Evolutionary conservation across 1,140 invertebrate genomes (phyloP).

Genomic region (Bradynema listronoti): DNA sequence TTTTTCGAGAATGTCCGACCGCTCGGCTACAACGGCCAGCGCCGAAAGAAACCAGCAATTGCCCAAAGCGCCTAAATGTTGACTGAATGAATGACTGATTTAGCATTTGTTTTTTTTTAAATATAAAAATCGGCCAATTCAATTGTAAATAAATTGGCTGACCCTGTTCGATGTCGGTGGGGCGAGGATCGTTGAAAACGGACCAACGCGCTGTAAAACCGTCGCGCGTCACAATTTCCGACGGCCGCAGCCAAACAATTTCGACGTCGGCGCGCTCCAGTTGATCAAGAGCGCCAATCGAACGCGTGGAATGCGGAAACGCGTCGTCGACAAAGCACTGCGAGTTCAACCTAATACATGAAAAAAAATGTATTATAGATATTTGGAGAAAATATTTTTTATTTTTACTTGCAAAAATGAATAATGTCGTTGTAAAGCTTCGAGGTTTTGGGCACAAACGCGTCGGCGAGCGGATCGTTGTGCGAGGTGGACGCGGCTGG

Average conservation of each 20-base stretch:
- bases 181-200: slow-evolving; percentile 50
- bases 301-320: slow-evolving; percentile 41
- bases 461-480: not conserved
- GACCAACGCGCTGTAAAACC: slow-evolving; percentile 39
- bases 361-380: slow-evolving; percentile 3
- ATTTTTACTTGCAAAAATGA: slow-evolving; percentile 23
- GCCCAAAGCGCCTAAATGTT: slow-evolving; percentile 79
- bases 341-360: slow-evolving; percentile 12
- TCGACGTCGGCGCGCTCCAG: slow-evolving; percentile 28
- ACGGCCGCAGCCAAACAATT: slow-evolving; percentile 48
- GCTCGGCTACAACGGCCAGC: slow-evolving; percentile 85
- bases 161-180: slow-evolving; percentile 56
- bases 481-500: no score
- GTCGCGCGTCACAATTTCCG: slow-evolving; percentile 48
- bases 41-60: slow-evolving; percentile 97
- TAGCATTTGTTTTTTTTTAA: not conserved
- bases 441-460: not conserved
- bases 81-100: slow-evolving; percentile 38
- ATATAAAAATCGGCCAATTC: not conserved
- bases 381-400: not conserved
- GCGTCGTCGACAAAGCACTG: slow-evolving; percentile 40
- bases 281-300: slow-evolving; percentile 30
- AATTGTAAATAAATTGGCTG: slow-evolving; percentile 30
- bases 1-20: slow-evolving; percentile 81
- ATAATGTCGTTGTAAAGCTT: slow-evolving; percentile 4